phyloP scores from a whole-genome alignment of 2,888 invertebrate species.

The Oscheius sp. region DNA sequence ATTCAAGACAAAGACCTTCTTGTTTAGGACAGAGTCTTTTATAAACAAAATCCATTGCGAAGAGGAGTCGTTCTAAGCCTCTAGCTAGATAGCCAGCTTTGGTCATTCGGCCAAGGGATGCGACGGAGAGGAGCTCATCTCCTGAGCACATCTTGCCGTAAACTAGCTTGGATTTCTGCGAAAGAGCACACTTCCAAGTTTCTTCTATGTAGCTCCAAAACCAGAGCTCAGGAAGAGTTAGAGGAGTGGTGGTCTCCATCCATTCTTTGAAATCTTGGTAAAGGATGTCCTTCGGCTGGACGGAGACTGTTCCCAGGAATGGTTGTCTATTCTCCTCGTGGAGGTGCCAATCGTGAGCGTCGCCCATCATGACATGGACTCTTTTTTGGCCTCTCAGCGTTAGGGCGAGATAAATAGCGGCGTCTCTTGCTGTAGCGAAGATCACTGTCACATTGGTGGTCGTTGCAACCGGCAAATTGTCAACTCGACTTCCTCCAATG shows the following conservation, averaged over 20 bases:
- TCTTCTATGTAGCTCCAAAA: conserved; percentile 54
- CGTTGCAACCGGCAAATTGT: conserved; percentile 36
- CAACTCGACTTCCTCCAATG: conserved; percentile 33
- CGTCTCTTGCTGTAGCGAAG: conserved; percentile 54
- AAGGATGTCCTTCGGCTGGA: conserved; percentile 63
- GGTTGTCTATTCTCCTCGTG: conserved; percentile 36
- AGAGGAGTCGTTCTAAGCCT: conserved; percentile 62
- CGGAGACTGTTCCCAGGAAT: conserved; percentile 62
- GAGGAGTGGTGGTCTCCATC: conserved; percentile 62
- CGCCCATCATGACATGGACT: conserved; percentile 66
- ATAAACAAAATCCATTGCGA: conserved; percentile 63
- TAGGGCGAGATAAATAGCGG: conserved; percentile 40
- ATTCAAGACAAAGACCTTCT: conserved; percentile 65
- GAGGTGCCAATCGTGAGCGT: conserved; percentile 67
- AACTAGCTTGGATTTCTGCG: conserved; percentile 55
- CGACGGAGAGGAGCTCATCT: conserved; percentile 62
- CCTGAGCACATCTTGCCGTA: conserved; percentile 67
- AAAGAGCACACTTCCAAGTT: conserved; percentile 61
- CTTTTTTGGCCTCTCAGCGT: conserved; percentile 7
- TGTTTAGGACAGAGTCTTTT: conserved; percentile 59
- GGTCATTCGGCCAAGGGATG: conserved; percentile 61
- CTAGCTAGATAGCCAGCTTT: conserved; percentile 63
- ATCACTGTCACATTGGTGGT: conserved; percentile 64
- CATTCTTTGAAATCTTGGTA: conserved; percentile 63
- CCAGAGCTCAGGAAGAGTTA: conserved; percentile 67